phyloP scores from a whole-genome alignment of 2,113 vertebrate genomes.

The Narcine bancroftii region DNA sequence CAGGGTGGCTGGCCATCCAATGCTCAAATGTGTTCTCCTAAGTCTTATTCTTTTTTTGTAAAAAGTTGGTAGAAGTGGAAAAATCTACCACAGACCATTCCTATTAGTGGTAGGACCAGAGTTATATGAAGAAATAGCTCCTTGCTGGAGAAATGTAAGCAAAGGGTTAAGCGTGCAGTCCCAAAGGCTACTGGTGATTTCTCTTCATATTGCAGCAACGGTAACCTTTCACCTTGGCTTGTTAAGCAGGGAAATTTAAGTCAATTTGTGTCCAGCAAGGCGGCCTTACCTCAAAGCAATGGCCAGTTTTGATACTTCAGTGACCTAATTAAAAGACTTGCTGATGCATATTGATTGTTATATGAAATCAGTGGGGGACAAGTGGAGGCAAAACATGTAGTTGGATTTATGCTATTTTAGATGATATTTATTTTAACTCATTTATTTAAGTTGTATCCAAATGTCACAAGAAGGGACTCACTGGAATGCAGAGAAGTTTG shows the following conservation, averaged over 20 bases:
- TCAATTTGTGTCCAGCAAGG: not conserved
- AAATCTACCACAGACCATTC: not conserved
- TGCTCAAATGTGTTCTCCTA: not conserved
- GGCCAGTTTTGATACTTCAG: too few species aligned
- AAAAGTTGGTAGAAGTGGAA: not conserved
- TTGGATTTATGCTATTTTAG: not conserved
- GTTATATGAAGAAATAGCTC: not conserved
- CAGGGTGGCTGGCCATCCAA: not conserved
- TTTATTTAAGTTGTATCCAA: not conserved
- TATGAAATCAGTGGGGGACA: not conserved
- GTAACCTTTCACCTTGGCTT: not conserved
- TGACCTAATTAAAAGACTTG: not conserved
- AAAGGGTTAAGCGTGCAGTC: not conserved
- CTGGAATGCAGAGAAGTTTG: not conserved
- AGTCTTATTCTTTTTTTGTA: not conserved
- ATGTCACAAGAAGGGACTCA: not conserved
- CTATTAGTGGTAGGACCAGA: not conserved
- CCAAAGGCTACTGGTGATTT: not conserved
- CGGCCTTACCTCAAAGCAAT: not conserved
- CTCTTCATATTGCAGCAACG: not conserved
- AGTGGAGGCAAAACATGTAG: constrained; percentile 10
- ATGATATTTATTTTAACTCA: not conserved
- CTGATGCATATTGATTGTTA: not conserved
- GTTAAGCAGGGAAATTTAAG: not conserved
- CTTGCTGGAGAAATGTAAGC: not conserved